Percentiles rank a stretch among this genome's conserved stretches.
These are phyloP conservation scores for Aplysina aerophoba DNA, from an alignment of 37 sponge, comb jelly and placozoan genomes.

Conservation along the genomic window DNA sequence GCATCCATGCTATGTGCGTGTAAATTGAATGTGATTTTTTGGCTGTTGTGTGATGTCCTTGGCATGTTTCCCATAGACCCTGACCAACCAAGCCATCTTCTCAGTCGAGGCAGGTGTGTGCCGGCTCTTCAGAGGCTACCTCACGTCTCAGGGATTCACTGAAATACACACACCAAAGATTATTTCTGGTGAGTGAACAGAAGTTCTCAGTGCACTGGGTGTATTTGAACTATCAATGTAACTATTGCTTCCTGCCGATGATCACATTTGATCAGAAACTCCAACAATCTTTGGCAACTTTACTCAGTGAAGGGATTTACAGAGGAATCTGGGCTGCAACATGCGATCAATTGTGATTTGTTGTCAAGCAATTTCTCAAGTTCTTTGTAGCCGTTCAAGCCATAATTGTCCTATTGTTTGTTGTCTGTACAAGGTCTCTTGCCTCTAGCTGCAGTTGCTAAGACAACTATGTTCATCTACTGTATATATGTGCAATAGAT, in stretches of 20 bases:
- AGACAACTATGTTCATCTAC: not conserved
- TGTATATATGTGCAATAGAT: not conserved
- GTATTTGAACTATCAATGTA: not conserved
- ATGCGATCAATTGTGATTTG: too few relatives aligned
- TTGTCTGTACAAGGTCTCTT: not conserved
- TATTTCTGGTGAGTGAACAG: constrained; percentile 73
- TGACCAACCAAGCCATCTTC: constrained; percentile 96
- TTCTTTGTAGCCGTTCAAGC: too few relatives aligned
- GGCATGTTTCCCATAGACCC: constrained; percentile 56
- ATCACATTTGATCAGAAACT: too few relatives aligned
- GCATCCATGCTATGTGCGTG: too few relatives aligned
- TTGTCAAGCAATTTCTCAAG: too few relatives aligned
- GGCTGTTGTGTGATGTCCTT: too few relatives aligned
- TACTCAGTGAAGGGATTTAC: too few relatives aligned
- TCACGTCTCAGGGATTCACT: constrained; percentile 84
- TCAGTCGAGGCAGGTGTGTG: constrained; percentile 92
- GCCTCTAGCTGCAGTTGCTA: not conserved
- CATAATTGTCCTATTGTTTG: too few relatives aligned
- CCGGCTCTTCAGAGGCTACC: constrained; percentile 87
- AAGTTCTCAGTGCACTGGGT: not conserved
- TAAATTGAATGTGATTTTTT: too few relatives aligned
- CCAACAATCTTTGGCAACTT: too few relatives aligned
- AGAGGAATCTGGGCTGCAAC: too few relatives aligned
- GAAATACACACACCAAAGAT: constrained; percentile 99
- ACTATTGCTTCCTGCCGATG: too few relatives aligned